Evolutionary conservation across 2,797 vertebrate species (phyloP), one percentile per base, ranked within the genome.

Genomic region (Crocidura indochinensis): DNA sequence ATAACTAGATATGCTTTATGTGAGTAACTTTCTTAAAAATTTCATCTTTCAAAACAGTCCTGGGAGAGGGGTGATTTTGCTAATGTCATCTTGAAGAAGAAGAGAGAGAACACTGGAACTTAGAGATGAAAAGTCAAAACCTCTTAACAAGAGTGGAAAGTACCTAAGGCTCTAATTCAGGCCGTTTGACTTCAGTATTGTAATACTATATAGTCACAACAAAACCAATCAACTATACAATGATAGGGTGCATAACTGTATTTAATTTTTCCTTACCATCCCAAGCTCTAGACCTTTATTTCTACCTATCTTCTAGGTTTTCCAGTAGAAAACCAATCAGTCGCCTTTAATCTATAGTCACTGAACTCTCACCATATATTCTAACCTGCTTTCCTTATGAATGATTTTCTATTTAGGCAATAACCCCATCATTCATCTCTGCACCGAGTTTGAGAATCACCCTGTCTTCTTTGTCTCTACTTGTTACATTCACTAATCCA

Each of bases 21-120:
- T 8, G 15, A 75, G 20, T 46, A 51, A 24, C 4, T 46, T 46
- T 24, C 77, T 87, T 79, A 26, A 38, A 38, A 38, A 27, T 68
- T 10, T 82, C 24, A 68, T 67, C 74, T 38, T 79, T 86, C 38
- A 79, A 49, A 73, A 76, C 4, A 27, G 24, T 8, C 46, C 31
- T 68, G 53, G 44, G 44, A 64, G 4, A 5, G 19, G 64, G 26
- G 19, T 47, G 3, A 29, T 91, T 79, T 75, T 46, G 65, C 62
- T 47, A 65, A 87, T 11, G 65, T 56, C 14, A 75, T 20, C 56
- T 84, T 88, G 26, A 20, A 88, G 51, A 20, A 88, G 51, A n/a
- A 49, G 17, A 83, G 80, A 71, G 74, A 80, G 27, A 22, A 60
- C 22, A 74, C 1, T 12, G 14, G 92, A 8, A 11, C 20, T 80